A percentile compares a stretch with the other conserved stretches of the same genome.
Evolutionary conservation across 2,888 invertebrate species (phyloP).

Genomic region (Micropterix aruncella): DNA sequence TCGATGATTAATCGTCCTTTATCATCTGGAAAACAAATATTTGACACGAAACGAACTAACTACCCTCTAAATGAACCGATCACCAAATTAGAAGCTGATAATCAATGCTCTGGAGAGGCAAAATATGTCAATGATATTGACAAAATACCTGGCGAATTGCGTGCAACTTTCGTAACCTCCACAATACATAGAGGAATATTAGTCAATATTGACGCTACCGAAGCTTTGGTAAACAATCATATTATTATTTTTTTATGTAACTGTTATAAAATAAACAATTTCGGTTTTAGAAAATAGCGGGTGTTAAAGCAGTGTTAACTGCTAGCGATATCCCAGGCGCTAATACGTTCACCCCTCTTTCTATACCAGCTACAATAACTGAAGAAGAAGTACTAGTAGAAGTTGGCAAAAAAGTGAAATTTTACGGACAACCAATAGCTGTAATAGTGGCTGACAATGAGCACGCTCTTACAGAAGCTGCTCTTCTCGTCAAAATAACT

Average conservation of each 20-base stretch:
- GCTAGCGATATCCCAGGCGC: neutral
- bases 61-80: slow-evolving; percentile 46
- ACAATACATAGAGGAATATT: slow-evolving; percentile 29
- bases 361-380: neutral
- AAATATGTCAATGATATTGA: slow-evolving; percentile 41
- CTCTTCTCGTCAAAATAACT: slow-evolving; percentile 27
- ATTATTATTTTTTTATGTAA: slow-evolving; percentile 6
- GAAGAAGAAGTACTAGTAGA: slow-evolving; percentile 18
- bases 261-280: neutral
- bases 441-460: slow-evolving; percentile 37
- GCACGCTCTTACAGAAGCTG: slow-evolving; percentile 28
- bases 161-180: slow-evolving; percentile 37
- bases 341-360: neutral
- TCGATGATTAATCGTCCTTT: slow-evolving; percentile 27
- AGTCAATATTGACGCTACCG: slow-evolving; percentile 30
- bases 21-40: slow-evolving; percentile 39
- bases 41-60: slow-evolving; percentile 33
- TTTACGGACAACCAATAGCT: slow-evolving; percentile 44
- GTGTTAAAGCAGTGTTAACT: neutral
- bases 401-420: slow-evolving; percentile 27
- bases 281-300: neutral
- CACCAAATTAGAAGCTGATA: slow-evolving; percentile 38
- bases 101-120: slow-evolving; percentile 41
- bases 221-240: slow-evolving; percentile 29
- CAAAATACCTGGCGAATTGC: slow-evolving; percentile 36